These are phyloP conservation scores for Engraulis encrasicolus DNA, from an alignment of 2,113 vertebrate species.

Conservation along the genomic window DNA sequence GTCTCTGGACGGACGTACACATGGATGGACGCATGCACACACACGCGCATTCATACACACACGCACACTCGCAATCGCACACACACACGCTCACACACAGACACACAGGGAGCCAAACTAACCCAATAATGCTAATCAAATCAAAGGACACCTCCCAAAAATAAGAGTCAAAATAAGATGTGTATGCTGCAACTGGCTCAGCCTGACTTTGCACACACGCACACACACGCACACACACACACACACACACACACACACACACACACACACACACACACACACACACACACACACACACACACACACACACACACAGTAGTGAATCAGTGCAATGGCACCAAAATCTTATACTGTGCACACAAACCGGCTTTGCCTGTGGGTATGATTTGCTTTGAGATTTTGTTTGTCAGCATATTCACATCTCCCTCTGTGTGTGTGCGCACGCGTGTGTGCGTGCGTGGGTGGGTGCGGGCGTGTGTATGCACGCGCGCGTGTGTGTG, in stretches of 20 bases:
- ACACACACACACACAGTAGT: neutral
- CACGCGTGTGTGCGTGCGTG: too few species aligned
- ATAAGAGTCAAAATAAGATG: neutral
- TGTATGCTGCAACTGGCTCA: neutral
- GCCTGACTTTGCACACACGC: neutral
- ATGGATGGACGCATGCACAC: too few species aligned
- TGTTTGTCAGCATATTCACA: too few species aligned
- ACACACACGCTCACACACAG: neutral
- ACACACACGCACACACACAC: constrained; percentile 9
- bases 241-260: neutral
- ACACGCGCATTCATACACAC: neutral
- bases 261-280: constrained; percentile 12
- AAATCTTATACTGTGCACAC: neutral
- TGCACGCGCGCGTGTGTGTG: too few species aligned
- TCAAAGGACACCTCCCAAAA: neutral
- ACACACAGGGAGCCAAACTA: neutral
- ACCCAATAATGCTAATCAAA: neutral
- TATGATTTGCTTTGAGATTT: too few species aligned
- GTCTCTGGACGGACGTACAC: neutral
- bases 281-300: neutral
- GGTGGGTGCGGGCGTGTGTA: too few species aligned
- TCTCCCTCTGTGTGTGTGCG: too few species aligned
- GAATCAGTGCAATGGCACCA: neutral
- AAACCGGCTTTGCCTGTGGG: too few species aligned
- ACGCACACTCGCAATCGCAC: neutral